Conservation (phyloP, 2,113 vertebrate genomes). For the Grammomys surdaster region DNA sequence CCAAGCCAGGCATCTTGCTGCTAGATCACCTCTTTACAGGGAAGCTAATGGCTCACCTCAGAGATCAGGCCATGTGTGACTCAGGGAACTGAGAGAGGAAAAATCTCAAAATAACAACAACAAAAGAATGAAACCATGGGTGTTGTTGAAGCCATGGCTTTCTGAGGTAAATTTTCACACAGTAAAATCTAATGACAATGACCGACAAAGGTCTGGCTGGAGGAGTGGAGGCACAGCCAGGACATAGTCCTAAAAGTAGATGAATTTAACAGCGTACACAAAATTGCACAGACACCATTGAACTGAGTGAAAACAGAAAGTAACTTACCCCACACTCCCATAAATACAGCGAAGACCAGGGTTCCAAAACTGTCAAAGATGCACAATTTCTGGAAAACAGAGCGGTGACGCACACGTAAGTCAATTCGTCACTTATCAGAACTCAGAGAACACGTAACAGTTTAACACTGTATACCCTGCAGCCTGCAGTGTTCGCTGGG, state of each 20-base stretch:
- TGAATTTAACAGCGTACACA: not conserved
- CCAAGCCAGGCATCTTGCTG: not conserved
- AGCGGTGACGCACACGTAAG: slow-evolving; percentile 35
- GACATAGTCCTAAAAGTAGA: not conserved
- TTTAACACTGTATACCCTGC: not conserved
- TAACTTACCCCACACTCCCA: slow-evolving; percentile 96
- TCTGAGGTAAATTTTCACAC: not conserved
- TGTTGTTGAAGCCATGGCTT: not conserved
- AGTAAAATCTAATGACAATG: not conserved
- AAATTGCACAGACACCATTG: not conserved
- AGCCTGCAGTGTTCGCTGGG: slow-evolving; percentile 21
- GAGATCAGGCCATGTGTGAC: not conserved
- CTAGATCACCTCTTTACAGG: not conserved
- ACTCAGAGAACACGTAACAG: not conserved
- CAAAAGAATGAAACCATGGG: not conserved
- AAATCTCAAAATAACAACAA: not conserved
- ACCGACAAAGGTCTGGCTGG: not conserved
- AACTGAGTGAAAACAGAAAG: slow-evolving; percentile 32
- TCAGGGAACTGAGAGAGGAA: not conserved
- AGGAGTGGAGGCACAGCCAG: not conserved
- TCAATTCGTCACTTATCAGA: not conserved
- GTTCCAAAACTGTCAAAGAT: slow-evolving; percentile 98
- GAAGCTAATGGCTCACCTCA: not conserved
- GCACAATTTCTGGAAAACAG: slow-evolving; percentile 91
- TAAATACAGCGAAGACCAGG: slow-evolving; percentile 95